A percentile compares a stretch with the other conserved stretches of the same genome.
These are phyloP conservation scores for Sebastes cheni DNA, from an alignment of 2,797 vertebrate genomes.

Conservation along the genomic window DNA sequence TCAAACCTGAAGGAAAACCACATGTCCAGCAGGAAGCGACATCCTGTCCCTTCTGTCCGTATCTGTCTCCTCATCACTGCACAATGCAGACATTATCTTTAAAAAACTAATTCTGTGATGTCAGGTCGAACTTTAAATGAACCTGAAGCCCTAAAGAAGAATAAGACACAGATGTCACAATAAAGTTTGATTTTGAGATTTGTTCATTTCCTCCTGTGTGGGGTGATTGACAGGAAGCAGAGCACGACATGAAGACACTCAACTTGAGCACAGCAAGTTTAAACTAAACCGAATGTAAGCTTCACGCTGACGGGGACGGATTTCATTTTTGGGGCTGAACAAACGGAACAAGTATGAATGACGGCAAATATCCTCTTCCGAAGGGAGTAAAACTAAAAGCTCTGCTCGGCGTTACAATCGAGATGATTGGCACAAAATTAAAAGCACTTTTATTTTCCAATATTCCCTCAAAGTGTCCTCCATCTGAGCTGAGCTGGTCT, in stretches of 20 bases:
- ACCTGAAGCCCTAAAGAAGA: neutral
- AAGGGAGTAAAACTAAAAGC: neutral
- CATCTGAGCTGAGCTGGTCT: neutral
- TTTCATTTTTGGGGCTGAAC: neutral
- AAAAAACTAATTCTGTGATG: neutral
- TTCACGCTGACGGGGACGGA: neutral
- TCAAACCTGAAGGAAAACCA: neutral
- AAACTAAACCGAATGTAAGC: neutral
- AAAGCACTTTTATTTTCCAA: neutral
- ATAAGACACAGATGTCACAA: neutral
- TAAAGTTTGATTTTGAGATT: neutral
- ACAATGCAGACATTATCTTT: neutral
- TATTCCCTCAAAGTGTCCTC: neutral
- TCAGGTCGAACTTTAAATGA: neutral
- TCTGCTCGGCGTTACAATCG: neutral
- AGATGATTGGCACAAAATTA: slow-evolving; percentile 1
- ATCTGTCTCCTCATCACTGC: neutral
- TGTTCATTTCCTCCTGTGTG: neutral
- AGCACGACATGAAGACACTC: neutral
- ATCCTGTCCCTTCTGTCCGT: neutral
- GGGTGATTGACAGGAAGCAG: neutral
- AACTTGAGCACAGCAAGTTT: neutral
- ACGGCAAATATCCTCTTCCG: neutral
- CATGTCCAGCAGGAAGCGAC: neutral
- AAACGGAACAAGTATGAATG: neutral